Evolutionary conservation across 2,797 vertebrate species (phyloP).

Genomic region (Oreortyx pictus): DNA sequence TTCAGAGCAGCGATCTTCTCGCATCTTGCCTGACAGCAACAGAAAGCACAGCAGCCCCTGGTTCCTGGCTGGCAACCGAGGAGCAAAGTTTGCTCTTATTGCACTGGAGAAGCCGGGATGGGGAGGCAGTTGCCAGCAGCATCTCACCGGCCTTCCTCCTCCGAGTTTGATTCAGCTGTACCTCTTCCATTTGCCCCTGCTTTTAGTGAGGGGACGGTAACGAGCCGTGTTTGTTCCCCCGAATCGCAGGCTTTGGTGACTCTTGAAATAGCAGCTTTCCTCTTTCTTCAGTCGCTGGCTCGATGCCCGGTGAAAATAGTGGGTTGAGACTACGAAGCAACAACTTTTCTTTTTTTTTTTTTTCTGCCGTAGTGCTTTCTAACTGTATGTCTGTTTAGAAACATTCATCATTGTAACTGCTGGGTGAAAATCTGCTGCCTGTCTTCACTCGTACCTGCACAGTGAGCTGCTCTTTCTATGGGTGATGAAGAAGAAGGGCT

Average conservation of each 20-base stretch:
- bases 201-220: conserved; percentile 11
- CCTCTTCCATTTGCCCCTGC: neutral
- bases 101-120: neutral
- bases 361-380: conserved; percentile 57
- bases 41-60: neutral
- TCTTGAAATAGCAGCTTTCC: conserved; percentile 64
- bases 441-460: conserved; percentile 50
- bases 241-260: neutral
- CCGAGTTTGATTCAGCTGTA: neutral
- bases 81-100: neutral
- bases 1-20: conserved; percentile 7
- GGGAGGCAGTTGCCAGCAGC: conserved; percentile 9
- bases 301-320: conserved; percentile 58
- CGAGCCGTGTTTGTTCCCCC: conserved; percentile 24
- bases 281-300: conserved; percentile 54
- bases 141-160: neutral
- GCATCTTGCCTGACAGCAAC: neutral
- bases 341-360: conserved; percentile 56
- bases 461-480: conserved; percentile 5
- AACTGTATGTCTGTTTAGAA: conserved; percentile 67
- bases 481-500: conserved; percentile 24
- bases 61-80: neutral
- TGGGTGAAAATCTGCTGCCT: conserved; percentile 53
- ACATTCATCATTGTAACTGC: conserved; percentile 65
- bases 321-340: conserved; percentile 55